Evolutionary conservation across 2,797 vertebrate species (phyloP), one percentile per base, ranked within the genome.

Genomic region (Garrulus glandarius): DNA sequence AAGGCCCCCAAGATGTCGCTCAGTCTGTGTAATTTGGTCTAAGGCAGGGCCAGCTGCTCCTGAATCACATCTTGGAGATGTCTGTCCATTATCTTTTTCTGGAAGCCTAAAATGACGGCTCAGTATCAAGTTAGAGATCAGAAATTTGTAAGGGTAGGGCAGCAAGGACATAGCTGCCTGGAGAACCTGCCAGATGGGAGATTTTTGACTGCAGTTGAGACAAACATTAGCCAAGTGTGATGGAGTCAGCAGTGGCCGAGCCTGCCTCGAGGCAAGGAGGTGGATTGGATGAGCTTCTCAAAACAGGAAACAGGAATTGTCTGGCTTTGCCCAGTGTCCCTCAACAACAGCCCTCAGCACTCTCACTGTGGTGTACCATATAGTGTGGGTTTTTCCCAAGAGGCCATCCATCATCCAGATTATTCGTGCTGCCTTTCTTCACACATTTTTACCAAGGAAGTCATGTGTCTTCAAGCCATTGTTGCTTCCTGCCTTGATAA

Each of bases 341-440:
- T 29, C 72, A 50, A 37, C 32, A 74, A 7, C 56, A 65, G 39
- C n/a, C 55, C 46, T 88, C 79, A 79, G 8, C 68, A 11, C 43
- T 56, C 34, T 57, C 46, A 39, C 0, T 9, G 27, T 26, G 1
- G 0, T 1, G 1, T 71, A 52, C 9, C 44, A 47, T 1, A 10
- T 6, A 64, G 43, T 10, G 32, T 6, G 7, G 3, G 30, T 29
- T 65, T 82, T 57, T 46, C 27, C 19, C 34, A 39, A 20, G 34
- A 36, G 36, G 9, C 32, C 82, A 29, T 16, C 26, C 70, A 47
- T 82, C 67, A 60, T 23, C 46, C 1, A 0, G 14, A 27, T 83
- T 15, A 30, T 9, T 69, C 4, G 0, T 41, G 10, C 47, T 49
- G 23, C 21, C 39, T 80, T 93, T 67, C 56, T 74, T 18, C 30